A percentile compares a stretch with the other conserved stretches of the same genome.
Conservation (phyloP, 2,113 vertebrate species). For the Thunnus thynnus region DNA sequence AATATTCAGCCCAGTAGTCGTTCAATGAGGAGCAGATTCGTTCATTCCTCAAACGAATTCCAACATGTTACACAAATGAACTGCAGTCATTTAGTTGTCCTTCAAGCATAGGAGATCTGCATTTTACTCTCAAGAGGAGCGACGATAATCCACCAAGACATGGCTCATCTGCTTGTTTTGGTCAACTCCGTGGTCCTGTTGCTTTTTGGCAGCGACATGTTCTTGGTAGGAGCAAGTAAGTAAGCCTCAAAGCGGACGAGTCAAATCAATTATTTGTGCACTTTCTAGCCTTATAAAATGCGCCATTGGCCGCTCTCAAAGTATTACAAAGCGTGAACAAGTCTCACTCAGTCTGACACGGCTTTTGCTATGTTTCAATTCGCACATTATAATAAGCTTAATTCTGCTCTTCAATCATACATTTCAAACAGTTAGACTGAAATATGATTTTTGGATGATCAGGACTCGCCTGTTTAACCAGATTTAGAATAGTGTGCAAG, state of each 20-base stretch:
- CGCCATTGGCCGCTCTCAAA: constrained; percentile 5
- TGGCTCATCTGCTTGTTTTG: constrained; percentile 83
- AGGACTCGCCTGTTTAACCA: constrained; percentile 3
- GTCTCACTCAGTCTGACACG: not conserved
- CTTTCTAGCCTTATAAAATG: constrained; percentile 37
- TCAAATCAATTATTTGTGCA: constrained; percentile 4
- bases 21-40: not conserved
- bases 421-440: not conserved
- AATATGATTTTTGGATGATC: not conserved
- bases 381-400: not conserved
- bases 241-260: constrained; percentile 45
- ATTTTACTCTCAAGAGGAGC: constrained; percentile 40
- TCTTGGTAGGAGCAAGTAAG: constrained; percentile 94
- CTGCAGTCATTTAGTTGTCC: constrained; percentile 39
- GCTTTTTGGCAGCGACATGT: constrained; percentile 92
- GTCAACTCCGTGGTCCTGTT: constrained; percentile 89
- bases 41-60: constrained; percentile 20
- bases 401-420: not conserved
- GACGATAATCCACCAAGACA: constrained; percentile 55
- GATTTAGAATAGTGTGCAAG: not conserved
- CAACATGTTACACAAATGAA: constrained; percentile 57
- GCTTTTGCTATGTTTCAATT: not conserved
- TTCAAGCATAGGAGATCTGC: constrained; percentile 33
- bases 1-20: not conserved
- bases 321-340: not conserved